A percentile compares a stretch with the other conserved stretches of the same genome.
Evolutionary conservation across 2,888 invertebrate species (phyloP).

Genomic region (Hydriomena furcata): DNA sequence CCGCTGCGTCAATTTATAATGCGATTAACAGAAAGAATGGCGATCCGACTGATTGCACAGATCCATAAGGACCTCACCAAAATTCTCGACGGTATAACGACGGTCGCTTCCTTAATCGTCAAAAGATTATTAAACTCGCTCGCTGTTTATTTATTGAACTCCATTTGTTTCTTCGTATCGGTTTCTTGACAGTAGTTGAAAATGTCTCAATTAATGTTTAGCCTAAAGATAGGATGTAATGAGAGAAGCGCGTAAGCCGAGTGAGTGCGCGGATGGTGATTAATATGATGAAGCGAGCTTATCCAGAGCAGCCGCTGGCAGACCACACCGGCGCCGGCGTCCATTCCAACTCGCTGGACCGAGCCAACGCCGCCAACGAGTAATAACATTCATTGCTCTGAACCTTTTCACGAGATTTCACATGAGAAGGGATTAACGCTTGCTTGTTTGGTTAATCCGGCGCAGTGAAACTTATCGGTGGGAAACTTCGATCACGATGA

Average conservation of each 20-base stretch:
- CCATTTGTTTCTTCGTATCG: slow-evolving; percentile 62
- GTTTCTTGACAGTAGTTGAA: slow-evolving; percentile 65
- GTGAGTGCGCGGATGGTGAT: slow-evolving; percentile 71
- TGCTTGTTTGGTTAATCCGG: slow-evolving; percentile 72
- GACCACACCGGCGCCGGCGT: slow-evolving; percentile 62
- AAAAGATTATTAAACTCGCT: slow-evolving; percentile 47
- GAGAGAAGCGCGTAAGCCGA: slow-evolving; percentile 79
- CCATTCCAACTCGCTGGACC: slow-evolving; percentile 47
- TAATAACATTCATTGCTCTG: slow-evolving; percentile 64
- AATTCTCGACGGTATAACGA: slow-evolving; percentile 60
- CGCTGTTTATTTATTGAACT: slow-evolving; percentile 58
- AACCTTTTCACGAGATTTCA: slow-evolving; percentile 69
- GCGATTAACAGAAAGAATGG: slow-evolving; percentile 78
- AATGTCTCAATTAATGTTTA: slow-evolving; percentile 82
- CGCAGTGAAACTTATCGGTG: slow-evolving; percentile 49
- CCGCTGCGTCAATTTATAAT: slow-evolving; percentile 78
- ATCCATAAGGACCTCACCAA: slow-evolving; percentile 66
- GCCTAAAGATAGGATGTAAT: slow-evolving; percentile 79
- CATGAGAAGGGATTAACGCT: slow-evolving; percentile 72
- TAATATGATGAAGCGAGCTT: slow-evolving; percentile 74
- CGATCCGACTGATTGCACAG: slow-evolving; percentile 69
- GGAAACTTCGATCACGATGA: slow-evolving; percentile 52
- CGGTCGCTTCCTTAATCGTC: slow-evolving; percentile 55
- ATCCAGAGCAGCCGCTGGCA: slow-evolving; percentile 54
- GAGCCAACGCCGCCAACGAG: slow-evolving; percentile 46